Evolutionary conservation across 2,888 invertebrate species (phyloP), one percentile per base, ranked within the genome.

Genomic region (Drosophila borealis): DNA sequence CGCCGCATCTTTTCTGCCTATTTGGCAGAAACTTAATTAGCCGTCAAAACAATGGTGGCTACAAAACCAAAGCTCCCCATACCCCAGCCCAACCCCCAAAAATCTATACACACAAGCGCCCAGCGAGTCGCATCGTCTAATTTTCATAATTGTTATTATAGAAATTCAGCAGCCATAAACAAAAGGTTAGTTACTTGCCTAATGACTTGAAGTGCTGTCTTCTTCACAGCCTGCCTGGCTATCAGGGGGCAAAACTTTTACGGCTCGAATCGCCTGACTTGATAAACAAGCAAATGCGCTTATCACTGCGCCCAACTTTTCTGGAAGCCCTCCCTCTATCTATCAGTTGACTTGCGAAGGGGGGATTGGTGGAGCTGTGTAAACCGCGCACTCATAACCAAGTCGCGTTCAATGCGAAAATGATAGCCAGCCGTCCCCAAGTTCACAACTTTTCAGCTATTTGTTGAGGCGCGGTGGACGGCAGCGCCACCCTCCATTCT

Each of bases 21-120:
- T 85, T 89, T 82, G 75, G 87, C 90, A 77, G 66, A 84, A 90
- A 90, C 85, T 81, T 90, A 90, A 90, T 90, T 90, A 89, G 80
- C 81, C 89, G 81, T 78, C 78, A 89, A 83, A 83, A 88, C 81
- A 86, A 88, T 76, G 83, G 65, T 63, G 64, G 13, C 55, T 53
- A 19, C 53, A 41, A 46, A 41, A 42, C 36, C 36, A 42, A 44
- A 39, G 14, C 19, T 2, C 10, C 29, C 13, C 36, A 14, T 19
- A 49, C 19, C n/a, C 8, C 41, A 42, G 4, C 37, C 9, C 4
- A 2, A 1, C 13, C 13, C 8, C 17, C 14, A 29, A 14, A 33
- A 14, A 10, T 21, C 21, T 44, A 44, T 44, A n/a, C 19, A 36
- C 14, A 49, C 36, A 39, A 39, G 50, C 21, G 13, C 14, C 9